Conservation (phyloP, 1,140 invertebrate genomes). For the Drosophila ambigua region DNA sequence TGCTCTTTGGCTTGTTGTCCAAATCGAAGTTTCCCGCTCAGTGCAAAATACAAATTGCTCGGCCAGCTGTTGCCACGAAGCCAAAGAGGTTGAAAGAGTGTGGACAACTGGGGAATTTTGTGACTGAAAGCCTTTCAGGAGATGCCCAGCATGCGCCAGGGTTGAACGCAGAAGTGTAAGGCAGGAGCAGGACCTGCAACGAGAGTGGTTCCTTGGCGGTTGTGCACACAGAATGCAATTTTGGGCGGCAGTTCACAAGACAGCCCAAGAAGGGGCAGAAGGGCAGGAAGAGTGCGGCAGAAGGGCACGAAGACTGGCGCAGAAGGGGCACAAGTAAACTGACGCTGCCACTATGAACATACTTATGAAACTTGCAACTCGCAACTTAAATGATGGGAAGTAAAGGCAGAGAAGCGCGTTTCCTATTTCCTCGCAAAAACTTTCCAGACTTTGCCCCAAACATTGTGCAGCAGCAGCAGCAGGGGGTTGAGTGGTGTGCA, state of each 20-base stretch:
- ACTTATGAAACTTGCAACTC: no score
- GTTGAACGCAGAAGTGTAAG: background rate
- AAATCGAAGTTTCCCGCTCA: slow-evolving; percentile 19
- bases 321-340: no score
- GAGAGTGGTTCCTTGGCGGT: slow-evolving; percentile 40
- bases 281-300: no score
- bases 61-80: slow-evolving; percentile 38
- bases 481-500: no score
- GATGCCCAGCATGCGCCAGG: slow-evolving; percentile 39
- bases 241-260: slow-evolving; percentile 17
- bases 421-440: no score
- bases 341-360: no score
- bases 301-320: no score
- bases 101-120: slow-evolving; percentile 12
- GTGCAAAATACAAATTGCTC: slow-evolving; percentile 44
- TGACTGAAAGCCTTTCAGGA: slow-evolving; percentile 68
- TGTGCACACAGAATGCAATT: slow-evolving; percentile 60
- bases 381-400: no score
- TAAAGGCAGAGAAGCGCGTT: no score
- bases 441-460: no score
- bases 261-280: slow-evolving; percentile 8
- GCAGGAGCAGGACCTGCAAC: slow-evolving; percentile 7
- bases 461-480: no score
- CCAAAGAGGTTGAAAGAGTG: slow-evolving; percentile 11
- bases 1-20: slow-evolving; percentile 8